These are phyloP conservation scores for Calosoma granatense DNA, from an alignment of 1,140 invertebrate species.

Conservation along the genomic window DNA sequence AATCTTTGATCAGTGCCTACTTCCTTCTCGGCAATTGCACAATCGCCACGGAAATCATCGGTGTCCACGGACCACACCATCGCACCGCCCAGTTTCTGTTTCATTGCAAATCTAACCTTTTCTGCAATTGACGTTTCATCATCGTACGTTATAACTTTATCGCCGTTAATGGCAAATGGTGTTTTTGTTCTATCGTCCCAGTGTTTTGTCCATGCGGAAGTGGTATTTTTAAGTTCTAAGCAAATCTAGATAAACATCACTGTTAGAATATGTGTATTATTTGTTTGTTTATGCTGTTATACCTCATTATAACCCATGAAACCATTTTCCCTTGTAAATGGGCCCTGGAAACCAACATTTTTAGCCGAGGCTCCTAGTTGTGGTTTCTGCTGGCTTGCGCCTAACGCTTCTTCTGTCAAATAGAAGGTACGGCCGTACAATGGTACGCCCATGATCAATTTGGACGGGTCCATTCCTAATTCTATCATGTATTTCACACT, in stretches of 20 bases:
- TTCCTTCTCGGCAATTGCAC: conserved; percentile 38
- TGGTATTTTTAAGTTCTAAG: conserved; percentile 40
- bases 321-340: conserved; percentile 68
- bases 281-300: conserved; percentile 3
- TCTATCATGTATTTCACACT: conserved; percentile 65
- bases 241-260: conserved; percentile 43
- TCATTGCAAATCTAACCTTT: conserved; percentile 53
- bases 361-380: conserved; percentile 38
- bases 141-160: conserved; percentile 52
- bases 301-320: conserved; percentile 81
- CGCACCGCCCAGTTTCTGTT: conserved; percentile 58
- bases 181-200: conserved; percentile 51
- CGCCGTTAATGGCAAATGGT: conserved; percentile 45
- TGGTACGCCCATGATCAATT: conserved; percentile 72
- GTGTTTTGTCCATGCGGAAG: conserved; percentile 39
- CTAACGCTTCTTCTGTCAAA: conserved; percentile 20
- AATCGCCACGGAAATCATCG: conserved; percentile 62
- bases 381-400: conserved; percentile 30
- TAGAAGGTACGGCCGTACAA: conserved; percentile 60
- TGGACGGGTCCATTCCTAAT: conserved; percentile 58
- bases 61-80: conserved; percentile 79
- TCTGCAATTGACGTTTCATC: conserved; percentile 47
- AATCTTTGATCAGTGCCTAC: conserved; percentile 35
- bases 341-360: conserved; percentile 55
- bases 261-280: background rate